Percentiles rank a stretch among this genome's conserved stretches.
These are phyloP conservation scores for Druceiella hillmani DNA, from an alignment of 2,888 invertebrate genomes.

Conservation along the genomic window DNA sequence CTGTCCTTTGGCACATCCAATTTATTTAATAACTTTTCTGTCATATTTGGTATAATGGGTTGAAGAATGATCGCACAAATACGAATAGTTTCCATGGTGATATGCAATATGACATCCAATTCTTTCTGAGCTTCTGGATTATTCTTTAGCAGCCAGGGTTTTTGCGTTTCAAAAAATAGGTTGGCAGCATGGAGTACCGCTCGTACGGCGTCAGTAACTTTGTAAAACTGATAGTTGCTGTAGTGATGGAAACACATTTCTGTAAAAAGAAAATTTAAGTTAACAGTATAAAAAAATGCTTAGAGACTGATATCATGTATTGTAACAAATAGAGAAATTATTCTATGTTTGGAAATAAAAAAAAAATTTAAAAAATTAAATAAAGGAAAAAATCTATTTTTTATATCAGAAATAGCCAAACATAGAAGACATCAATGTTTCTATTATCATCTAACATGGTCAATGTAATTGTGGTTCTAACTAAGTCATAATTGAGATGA, in stretches of 20 bases:
- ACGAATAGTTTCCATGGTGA: conserved; percentile 71
- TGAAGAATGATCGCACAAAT: conserved; percentile 73
- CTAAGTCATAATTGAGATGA: too few species aligned
- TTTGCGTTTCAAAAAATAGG: conserved; percentile 75
- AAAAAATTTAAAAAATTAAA: too few species aligned
- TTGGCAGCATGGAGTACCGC: conserved; percentile 73
- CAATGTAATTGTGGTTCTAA: too few species aligned
- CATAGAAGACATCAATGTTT: too few species aligned
- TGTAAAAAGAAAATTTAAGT: conserved; percentile 28
- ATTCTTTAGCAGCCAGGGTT: conserved; percentile 85
- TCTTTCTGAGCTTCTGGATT: conserved; percentile 49
- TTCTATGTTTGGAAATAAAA: too few species aligned
- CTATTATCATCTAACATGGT: too few species aligned
- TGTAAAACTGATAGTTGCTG: conserved; percentile 72
- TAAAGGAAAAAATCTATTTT: too few species aligned
- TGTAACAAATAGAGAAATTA: too few species aligned
- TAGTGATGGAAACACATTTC: conserved; percentile 65
- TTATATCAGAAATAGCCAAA: too few species aligned
- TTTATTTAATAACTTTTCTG: conserved; percentile 64
- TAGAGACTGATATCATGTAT: too few species aligned
- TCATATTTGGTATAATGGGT: conserved; percentile 78
- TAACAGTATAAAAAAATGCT: not conserved
- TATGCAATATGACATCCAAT: conserved; percentile 66
- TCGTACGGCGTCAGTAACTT: conserved; percentile 74
- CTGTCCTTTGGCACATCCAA: conserved; percentile 38